Evolutionary conservation across 53 echinoderm and acorn worm genomes (phyloP).

Genomic region (Temnopleurus reevesii): DNA sequence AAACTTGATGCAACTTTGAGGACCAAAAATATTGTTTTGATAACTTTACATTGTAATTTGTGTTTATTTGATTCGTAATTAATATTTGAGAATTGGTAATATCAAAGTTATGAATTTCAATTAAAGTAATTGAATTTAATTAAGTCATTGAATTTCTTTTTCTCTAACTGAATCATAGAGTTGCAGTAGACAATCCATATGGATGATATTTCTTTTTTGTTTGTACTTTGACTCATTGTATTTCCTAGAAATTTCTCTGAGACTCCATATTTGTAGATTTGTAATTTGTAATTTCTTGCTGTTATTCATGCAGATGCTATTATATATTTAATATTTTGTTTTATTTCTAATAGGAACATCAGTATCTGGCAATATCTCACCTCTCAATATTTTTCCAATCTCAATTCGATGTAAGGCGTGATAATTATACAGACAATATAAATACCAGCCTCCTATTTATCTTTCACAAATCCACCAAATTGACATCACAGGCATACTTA

Average conservation of each 20-base stretch:
- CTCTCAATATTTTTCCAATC: slow-evolving; percentile 43
- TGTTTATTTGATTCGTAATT: too few relatives aligned
- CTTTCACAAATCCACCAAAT: background rate
- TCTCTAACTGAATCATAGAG: too few relatives aligned
- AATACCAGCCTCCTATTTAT: background rate
- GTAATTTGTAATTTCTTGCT: background rate
- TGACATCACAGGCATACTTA: background rate
- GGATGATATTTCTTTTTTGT: background rate
- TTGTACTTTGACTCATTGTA: background rate
- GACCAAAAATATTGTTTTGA: too few relatives aligned
- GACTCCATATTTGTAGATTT: background rate
- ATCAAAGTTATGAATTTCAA: too few relatives aligned
- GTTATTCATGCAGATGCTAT: background rate
- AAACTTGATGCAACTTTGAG: too few relatives aligned
- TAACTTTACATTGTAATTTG: too few relatives aligned
- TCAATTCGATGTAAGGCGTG: slow-evolving; percentile 37
- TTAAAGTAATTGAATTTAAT: too few relatives aligned
- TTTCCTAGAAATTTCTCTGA: background rate
- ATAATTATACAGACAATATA: background rate
- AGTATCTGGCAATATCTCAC: slow-evolving; percentile 52
- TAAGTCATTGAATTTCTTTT: too few relatives aligned
- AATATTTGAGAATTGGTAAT: too few relatives aligned
- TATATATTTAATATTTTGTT: background rate
- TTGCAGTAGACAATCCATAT: too few relatives aligned
- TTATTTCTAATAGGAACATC: slow-evolving; percentile 19